Base-by-base conservation (phyloP, 2,797 vertebrate genomes). In the Scomberomorus guttatus region DNA sequence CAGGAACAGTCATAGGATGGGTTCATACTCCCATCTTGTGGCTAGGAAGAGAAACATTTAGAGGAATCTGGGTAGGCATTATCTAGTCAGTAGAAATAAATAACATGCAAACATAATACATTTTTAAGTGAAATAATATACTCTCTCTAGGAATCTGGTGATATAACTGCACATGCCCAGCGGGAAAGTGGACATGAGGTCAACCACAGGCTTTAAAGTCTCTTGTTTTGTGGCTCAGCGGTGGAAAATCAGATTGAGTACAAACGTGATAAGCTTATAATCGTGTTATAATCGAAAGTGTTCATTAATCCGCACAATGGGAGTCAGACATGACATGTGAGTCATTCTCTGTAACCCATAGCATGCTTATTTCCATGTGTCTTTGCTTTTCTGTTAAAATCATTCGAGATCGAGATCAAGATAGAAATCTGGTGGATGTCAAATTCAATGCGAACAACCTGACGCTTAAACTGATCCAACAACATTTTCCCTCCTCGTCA, bases 11-110 rank as follows among this genome's bases (percentile, higher is more conserved):
- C 51, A 22, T 9, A 55, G 39, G 3, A 72, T 58, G 85, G 56
- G 69, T 82, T 84, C 32, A 90, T 72, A 93, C 85, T 88, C n/a
- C 94, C 94, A 93, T 80, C 95, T 92, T 79, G 92, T 95, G 95
- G 93, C 69, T 25, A n/a, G 6, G 5, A 65, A 46, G 3, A 20
- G 76, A 85, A 24, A 69, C 12, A 59, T 24, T 18, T 7, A 1
- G 1, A 52, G 2, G n/a, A 14, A n/a, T 39, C 13, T 39, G 27
- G 7, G 56, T 20, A 72, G 39, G 25, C 10, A 34, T 15, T 6
- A 12, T 58, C 11, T 13, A 55, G 12, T 66, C n/a, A 24, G 18
- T 1, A 65, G 68, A 56, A 75, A 82, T 69, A 82, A 83, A 20
- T 52, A 52, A 44, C 5, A 48, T 14, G 15, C 10, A 59, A 18